Conservation (phyloP, 2,113 vertebrate species). For the Aphyosemion australe region DNA sequence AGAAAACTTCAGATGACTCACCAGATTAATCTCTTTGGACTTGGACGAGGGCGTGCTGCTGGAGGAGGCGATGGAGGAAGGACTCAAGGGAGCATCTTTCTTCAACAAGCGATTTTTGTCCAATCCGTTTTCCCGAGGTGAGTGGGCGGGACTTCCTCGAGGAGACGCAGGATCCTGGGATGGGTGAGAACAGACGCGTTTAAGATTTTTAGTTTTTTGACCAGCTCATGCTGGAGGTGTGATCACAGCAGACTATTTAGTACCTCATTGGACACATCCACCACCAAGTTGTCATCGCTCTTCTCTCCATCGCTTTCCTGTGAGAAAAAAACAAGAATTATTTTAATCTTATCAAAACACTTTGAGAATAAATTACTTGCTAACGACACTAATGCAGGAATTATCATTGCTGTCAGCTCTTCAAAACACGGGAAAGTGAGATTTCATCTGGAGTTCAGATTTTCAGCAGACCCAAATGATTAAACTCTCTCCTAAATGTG, state of each 20-base stretch:
- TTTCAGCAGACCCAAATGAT: neutral
- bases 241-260: neutral
- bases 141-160: conserved; percentile 90
- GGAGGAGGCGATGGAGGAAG: conserved; percentile 91
- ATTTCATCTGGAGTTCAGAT: neutral
- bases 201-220: neutral
- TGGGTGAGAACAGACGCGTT: conserved; percentile 3
- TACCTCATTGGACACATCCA: conserved; percentile 97
- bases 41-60: conserved; percentile 97
- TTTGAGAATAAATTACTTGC: neutral
- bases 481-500: neutral
- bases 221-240: neutral
- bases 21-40: conserved; percentile 91
- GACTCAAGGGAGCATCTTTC: conserved; percentile 92
- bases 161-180: conserved; percentile 88
- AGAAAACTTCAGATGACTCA: conserved; percentile 60
- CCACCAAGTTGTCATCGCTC: conserved; percentile 92
- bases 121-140: conserved; percentile 91
- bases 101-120: conserved; percentile 89
- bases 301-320: conserved; percentile 98
- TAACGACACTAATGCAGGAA: neutral
- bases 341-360: neutral
- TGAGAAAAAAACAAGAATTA: neutral
- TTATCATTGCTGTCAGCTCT: neutral
- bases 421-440: too few species aligned